Evolutionary conservation across 2,113 vertebrate species (phyloP).

Genomic region (Hystrix brachyura): DNA sequence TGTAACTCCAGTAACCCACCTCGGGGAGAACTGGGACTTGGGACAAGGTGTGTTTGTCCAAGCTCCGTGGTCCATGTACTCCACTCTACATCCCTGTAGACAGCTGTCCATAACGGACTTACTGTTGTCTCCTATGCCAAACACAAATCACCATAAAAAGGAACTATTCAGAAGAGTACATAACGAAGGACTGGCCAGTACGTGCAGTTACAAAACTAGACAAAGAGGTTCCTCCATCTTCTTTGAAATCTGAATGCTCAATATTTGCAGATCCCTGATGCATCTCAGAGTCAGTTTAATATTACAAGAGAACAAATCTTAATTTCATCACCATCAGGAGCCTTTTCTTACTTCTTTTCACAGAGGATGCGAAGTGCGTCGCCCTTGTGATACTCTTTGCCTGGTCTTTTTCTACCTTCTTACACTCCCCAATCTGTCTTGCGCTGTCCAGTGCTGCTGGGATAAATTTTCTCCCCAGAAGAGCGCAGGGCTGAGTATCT

Average conservation of each 20-base stretch:
- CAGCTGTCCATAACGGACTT: background rate
- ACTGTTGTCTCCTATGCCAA: background rate
- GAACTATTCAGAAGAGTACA: background rate
- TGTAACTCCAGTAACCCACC: background rate
- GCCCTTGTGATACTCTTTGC: background rate
- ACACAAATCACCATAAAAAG: constrained; percentile 21
- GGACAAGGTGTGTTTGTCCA: background rate
- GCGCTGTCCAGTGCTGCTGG: background rate
- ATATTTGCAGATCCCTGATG: background rate
- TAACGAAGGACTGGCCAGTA: background rate
- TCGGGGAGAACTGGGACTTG: background rate
- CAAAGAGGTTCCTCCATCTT: background rate
- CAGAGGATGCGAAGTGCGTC: background rate
- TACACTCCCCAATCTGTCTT: background rate
- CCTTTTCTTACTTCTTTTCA: background rate
- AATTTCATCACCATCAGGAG: background rate
- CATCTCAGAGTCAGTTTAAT: background rate
- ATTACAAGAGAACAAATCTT: background rate
- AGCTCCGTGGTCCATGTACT: background rate
- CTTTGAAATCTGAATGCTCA: background rate
- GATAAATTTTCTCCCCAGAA: background rate
- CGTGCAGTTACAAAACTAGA: background rate
- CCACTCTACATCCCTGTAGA: background rate
- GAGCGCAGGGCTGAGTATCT: background rate
- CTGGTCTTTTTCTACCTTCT: background rate